Evolutionary conservation across 2,888 invertebrate species (phyloP).

Genomic region (Polymixis lichenea): DNA sequence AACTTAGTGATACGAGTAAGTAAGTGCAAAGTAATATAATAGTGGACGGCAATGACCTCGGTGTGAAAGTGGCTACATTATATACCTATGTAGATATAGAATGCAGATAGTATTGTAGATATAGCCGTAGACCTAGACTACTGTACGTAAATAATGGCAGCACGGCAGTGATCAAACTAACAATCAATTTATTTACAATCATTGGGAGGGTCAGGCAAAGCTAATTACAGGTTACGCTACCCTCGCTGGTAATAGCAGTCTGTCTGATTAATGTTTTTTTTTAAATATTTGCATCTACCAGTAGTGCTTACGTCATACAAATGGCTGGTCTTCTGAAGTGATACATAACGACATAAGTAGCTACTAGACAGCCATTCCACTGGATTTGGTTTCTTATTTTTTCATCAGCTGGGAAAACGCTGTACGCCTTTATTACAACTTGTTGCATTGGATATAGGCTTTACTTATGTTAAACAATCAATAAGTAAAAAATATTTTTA

Average conservation of each 20-base stretch:
- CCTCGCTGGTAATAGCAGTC: background rate
- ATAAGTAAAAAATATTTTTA: background rate
- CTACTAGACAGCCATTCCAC: background rate
- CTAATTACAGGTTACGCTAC: background rate
- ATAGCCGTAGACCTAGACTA: slow-evolving; percentile 1
- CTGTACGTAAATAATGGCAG: slow-evolving; percentile 15
- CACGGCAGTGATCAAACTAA: slow-evolving; percentile 5
- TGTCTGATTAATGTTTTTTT: background rate
- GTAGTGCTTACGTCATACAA: background rate
- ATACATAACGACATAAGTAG: too few relatives aligned
- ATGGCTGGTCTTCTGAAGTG: background rate
- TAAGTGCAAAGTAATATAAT: slow-evolving; percentile 9
- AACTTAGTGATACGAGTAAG: background rate
- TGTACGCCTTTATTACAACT: background rate
- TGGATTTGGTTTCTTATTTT: background rate
- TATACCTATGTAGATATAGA: slow-evolving; percentile 15
- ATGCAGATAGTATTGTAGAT: slow-evolving; percentile 11
- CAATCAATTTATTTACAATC: slow-evolving; percentile 8
- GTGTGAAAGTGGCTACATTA: slow-evolving; percentile 49
- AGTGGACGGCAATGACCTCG: slow-evolving; percentile 51
- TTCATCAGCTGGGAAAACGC: background rate
- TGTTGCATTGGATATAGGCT: background rate
- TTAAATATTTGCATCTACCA: background rate
- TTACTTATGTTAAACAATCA: background rate
- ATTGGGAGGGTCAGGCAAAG: background rate